phyloP scores from a whole-genome alignment of 2,113 vertebrate genomes.

The Climacteris rufus region DNA sequence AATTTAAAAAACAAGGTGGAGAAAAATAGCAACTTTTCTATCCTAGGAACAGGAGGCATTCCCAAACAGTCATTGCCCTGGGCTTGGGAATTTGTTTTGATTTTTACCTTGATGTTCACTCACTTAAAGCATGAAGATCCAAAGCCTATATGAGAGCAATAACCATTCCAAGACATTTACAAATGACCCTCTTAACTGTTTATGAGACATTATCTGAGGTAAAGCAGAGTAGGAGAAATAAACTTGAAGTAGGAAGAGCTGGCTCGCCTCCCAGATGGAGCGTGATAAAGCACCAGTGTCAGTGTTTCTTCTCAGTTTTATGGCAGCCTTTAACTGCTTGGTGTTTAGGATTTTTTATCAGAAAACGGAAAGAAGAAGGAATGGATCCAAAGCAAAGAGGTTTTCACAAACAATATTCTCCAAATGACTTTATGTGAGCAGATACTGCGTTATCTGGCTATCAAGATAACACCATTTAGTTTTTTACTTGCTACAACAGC shows the following conservation, averaged over 20 bases:
- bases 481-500: slow-evolving; percentile 65
- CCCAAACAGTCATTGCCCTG: background rate
- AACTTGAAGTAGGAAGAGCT: slow-evolving; percentile 84
- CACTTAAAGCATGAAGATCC: slow-evolving; percentile 31
- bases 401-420: slow-evolving; percentile 79
- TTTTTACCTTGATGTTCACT: slow-evolving; percentile 58
- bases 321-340: slow-evolving; percentile 84
- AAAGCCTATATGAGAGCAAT: slow-evolving; percentile 67
- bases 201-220: slow-evolving; percentile 83
- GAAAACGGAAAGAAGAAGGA: slow-evolving; percentile 78
- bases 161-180: slow-evolving; percentile 72
- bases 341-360: slow-evolving; percentile 88
- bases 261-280: slow-evolving; percentile 73
- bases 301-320: slow-evolving; percentile 81
- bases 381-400: slow-evolving; percentile 78
- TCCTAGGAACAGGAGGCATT: background rate
- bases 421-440: slow-evolving; percentile 78
- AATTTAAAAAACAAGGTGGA: background rate
- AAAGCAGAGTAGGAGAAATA: slow-evolving; percentile 82
- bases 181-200: slow-evolving; percentile 83
- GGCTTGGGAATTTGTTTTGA: slow-evolving; percentile 28
- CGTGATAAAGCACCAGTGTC: slow-evolving; percentile 76
- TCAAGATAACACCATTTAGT: slow-evolving; percentile 86
- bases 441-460: slow-evolving; percentile 87
- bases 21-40: background rate